phyloP scores from a whole-genome alignment of 2,113 vertebrate genomes.

The Apeltes quadracus region DNA sequence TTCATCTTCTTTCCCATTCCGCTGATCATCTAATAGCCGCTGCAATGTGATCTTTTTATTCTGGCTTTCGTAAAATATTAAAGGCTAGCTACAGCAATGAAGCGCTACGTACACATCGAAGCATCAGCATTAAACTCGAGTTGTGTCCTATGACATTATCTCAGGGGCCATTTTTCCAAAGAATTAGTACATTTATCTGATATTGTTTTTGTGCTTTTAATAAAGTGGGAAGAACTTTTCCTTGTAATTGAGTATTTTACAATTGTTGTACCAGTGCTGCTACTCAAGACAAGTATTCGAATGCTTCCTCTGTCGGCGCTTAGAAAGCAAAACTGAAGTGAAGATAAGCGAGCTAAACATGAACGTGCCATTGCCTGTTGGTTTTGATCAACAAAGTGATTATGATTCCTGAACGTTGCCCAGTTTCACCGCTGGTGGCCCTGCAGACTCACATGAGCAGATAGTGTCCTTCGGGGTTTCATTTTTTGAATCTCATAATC shows the following conservation, averaged over 20 bases:
- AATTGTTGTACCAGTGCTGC: no score
- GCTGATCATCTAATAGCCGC: not conserved
- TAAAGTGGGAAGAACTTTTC: not conserved
- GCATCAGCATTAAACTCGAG: not conserved
- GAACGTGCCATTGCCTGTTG: not conserved
- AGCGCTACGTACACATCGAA: not conserved
- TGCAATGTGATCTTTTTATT: no score
- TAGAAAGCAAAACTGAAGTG: not conserved
- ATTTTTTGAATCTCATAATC: conserved; percentile 7
- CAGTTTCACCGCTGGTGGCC: not conserved
- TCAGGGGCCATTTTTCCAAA: not conserved
- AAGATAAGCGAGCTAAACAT: not conserved
- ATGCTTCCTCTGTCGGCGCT: not conserved
- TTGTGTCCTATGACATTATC: not conserved
- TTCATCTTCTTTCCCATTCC: not conserved
- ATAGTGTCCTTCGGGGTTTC: not conserved
- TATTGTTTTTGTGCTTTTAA: not conserved
- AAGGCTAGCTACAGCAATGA: not conserved
- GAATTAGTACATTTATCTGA: not conserved
- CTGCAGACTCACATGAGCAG: not conserved
- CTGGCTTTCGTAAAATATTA: not conserved
- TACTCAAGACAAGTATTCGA: not conserved
- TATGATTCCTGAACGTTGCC: conserved; percentile 1
- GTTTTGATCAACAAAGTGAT: not conserved
- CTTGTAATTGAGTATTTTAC: not conserved